Evolutionary conservation across 2,797 vertebrate species (phyloP).

Genomic region (Gastrophryne carolinensis): DNA sequence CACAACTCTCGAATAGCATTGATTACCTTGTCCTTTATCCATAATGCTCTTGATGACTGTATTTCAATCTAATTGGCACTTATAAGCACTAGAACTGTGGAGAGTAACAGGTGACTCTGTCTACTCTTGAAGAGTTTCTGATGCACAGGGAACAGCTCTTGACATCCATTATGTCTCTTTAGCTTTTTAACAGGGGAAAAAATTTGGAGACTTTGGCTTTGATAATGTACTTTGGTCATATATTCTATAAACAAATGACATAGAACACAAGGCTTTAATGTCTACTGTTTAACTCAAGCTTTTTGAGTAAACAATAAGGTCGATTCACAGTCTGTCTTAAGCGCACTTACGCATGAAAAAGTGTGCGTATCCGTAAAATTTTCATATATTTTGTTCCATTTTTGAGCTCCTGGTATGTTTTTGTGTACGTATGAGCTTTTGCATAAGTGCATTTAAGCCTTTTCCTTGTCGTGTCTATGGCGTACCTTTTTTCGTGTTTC

Average conservation of each 20-base stretch:
- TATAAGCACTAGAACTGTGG: slow-evolving; percentile 46
- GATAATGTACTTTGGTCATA: slow-evolving; percentile 51
- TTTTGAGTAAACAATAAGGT: no score
- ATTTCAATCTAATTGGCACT: slow-evolving; percentile 64
- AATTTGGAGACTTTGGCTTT: slow-evolving; percentile 47
- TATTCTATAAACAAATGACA: slow-evolving; percentile 7
- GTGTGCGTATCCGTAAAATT: no score
- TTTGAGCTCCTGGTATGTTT: no score
- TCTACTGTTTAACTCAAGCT: no score
- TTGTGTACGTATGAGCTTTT: no score
- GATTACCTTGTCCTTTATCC: slow-evolving; percentile 48
- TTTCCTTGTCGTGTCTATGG: no score
- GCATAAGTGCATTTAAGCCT: no score
- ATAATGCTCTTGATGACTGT: slow-evolving; percentile 55
- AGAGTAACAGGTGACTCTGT: slow-evolving; percentile 17
- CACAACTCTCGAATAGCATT: slow-evolving; percentile 44
- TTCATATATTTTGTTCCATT: no score
- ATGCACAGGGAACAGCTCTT: slow-evolving; percentile 37
- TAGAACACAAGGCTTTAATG: not conserved
- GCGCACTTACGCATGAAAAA: no score
- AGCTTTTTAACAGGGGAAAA: slow-evolving; percentile 50
- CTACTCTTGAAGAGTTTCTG: slow-evolving; percentile 58
- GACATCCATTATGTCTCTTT: slow-evolving; percentile 13
- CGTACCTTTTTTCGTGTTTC: no score
- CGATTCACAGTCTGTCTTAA: no score